A percentile compares a stretch with the other conserved stretches of the same genome.
Evolutionary conservation across 2,888 invertebrate genomes (phyloP).

Genomic region (Agonum fuliginosum): DNA sequence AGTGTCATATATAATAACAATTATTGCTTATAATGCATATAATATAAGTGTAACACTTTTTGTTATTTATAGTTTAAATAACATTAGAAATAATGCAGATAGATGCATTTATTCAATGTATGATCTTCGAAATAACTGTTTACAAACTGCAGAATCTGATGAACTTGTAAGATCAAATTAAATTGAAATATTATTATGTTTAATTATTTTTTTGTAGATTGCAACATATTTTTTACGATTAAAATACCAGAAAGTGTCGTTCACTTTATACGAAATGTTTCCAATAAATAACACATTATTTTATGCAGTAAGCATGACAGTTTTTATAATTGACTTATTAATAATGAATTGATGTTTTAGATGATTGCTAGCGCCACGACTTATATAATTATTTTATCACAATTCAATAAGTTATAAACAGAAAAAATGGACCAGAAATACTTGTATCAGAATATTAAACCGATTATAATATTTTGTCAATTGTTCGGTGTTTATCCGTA

Average conservation of each 20-base stretch:
- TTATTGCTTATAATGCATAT: too few species aligned
- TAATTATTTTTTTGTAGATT: not conserved
- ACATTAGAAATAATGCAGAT: too few species aligned
- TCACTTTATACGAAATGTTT: slow-evolving; percentile 1
- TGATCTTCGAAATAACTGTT: not conserved
- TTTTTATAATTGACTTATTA: not conserved
- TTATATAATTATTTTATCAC: not conserved
- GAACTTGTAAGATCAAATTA: too few species aligned
- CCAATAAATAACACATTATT: slow-evolving; percentile 6
- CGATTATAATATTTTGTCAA: too few species aligned
- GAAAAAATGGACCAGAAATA: too few species aligned
- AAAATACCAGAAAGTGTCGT: not conserved
- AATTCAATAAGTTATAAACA: not conserved
- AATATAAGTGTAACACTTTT: too few species aligned
- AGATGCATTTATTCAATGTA: too few species aligned
- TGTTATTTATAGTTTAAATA: too few species aligned
- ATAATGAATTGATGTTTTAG: not conserved
- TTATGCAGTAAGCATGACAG: not conserved
- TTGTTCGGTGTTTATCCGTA: too few species aligned
- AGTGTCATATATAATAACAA: too few species aligned
- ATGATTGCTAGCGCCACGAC: not conserved
- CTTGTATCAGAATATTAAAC: too few species aligned
- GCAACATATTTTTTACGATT: not conserved
- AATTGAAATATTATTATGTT: not conserved
- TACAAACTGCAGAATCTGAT: too few species aligned